Evolutionary conservation across 2,113 vertebrate genomes (phyloP).

Genomic region (Dasyurus viverrinus): DNA sequence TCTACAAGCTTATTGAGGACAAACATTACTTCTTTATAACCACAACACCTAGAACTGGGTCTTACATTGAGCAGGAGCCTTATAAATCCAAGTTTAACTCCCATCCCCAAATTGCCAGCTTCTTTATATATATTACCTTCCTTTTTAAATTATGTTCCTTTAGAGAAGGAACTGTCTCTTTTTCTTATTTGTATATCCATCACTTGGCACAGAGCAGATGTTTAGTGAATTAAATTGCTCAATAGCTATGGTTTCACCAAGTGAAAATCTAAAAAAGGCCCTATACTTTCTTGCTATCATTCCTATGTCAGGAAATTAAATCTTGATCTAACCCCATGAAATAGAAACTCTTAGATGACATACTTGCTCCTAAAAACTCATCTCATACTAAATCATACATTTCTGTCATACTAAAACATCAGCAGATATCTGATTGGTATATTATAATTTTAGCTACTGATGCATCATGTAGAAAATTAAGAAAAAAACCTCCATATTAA

Average conservation of each 20-base stretch:
- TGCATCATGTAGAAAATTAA: neutral
- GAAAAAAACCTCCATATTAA: slow-evolving; percentile 2
- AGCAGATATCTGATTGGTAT: neutral
- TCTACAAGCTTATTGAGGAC: neutral
- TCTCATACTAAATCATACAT: neutral
- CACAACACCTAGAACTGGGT: neutral
- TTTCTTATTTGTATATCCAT: neutral
- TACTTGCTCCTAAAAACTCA: slow-evolving; percentile 8
- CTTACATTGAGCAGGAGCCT: neutral
- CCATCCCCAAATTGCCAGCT: neutral
- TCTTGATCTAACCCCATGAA: slow-evolving; percentile 28
- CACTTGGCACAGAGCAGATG: neutral
- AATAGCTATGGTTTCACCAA: neutral
- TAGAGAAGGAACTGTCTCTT: neutral
- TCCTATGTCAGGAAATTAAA: slow-evolving; percentile 8
- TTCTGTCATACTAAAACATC: neutral
- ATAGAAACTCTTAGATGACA: slow-evolving; percentile 1
- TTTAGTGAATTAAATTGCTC: neutral
- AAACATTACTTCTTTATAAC: neutral
- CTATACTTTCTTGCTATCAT: neutral
- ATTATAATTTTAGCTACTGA: slow-evolving; percentile 6
- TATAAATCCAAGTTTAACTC: neutral
- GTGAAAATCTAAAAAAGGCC: neutral
- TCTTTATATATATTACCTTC: neutral
- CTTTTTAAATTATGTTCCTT: neutral